A percentile compares a stretch with the other conserved stretches of the same genome.
phyloP scores from a whole-genome alignment of 2,797 vertebrate genomes.

The Danio tinwini region DNA sequence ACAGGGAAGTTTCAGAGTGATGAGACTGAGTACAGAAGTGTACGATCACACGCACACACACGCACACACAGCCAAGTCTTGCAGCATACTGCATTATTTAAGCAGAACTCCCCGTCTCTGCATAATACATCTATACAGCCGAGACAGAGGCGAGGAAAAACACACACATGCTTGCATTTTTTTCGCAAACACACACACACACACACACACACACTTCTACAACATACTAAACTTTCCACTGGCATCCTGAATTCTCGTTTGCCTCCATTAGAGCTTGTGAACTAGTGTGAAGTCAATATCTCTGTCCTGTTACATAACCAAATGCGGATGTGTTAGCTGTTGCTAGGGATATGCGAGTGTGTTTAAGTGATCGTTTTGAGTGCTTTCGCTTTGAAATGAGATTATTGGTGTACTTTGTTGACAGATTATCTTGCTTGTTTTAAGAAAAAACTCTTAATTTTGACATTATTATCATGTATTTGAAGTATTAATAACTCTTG shows the following conservation, averaged over 20 bases:
- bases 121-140: conserved; percentile 25
- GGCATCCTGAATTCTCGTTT: background rate
- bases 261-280: background rate
- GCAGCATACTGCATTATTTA: conserved; percentile 30
- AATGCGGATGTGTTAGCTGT: background rate
- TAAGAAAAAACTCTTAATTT: too few relatives aligned
- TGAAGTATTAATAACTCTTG: too few relatives aligned
- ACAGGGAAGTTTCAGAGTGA: conserved; percentile 23
- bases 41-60: conserved; percentile 19
- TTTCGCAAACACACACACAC: conserved; percentile 12
- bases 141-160: background rate
- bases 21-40: conserved; percentile 45
- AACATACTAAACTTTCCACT: background rate
- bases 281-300: background rate
- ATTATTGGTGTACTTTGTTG: too few relatives aligned
- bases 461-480: too few relatives aligned
- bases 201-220: background rate
- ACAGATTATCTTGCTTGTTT: too few relatives aligned
- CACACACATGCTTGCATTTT: conserved; percentile 14
- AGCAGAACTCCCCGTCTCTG: conserved; percentile 27
- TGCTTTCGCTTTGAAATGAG: too few relatives aligned
- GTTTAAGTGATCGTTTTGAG: too few relatives aligned
- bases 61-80: conserved; percentile 6
- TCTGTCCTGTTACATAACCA: background rate
- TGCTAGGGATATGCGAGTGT: too few relatives aligned